phyloP scores from a whole-genome alignment of 2,113 vertebrate species.

The Coregonus clupeaformis region DNA sequence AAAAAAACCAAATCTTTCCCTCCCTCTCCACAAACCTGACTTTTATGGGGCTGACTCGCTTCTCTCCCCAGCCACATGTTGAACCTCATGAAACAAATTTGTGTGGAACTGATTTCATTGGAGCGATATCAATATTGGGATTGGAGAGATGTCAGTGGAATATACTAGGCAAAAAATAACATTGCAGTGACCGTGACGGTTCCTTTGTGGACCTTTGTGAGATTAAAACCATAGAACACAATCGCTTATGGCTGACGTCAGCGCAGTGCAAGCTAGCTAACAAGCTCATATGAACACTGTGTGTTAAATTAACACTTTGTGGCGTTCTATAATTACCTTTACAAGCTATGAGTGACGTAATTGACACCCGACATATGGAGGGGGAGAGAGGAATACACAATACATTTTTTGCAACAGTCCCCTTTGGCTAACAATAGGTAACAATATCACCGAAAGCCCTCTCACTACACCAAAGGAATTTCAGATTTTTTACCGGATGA shows the following conservation, averaged over 20 bases:
- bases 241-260: conserved; percentile 50
- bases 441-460: conserved; percentile 41
- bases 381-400: conserved; percentile 48
- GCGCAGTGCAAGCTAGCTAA: background rate
- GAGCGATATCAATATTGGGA: conserved; percentile 46
- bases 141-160: conserved; percentile 39
- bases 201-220: conserved; percentile 49
- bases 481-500: conserved; percentile 51
- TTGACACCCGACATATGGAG: conserved; percentile 56
- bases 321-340: conserved; percentile 58
- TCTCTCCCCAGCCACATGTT: conserved; percentile 47
- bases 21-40: conserved; percentile 22
- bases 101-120: conserved; percentile 55
- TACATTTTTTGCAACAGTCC: conserved; percentile 29
- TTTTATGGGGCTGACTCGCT: conserved; percentile 50
- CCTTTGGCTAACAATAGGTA: conserved; percentile 51
- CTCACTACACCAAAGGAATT: conserved; percentile 41
- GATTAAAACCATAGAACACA: conserved; percentile 42
- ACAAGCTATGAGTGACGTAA: conserved; percentile 61
- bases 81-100: conserved; percentile 50
- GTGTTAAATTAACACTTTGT: conserved; percentile 39
- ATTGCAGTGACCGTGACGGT: conserved; percentile 37
- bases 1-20: conserved; percentile 40
- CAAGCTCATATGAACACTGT: conserved; percentile 30
- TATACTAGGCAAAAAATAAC: conserved; percentile 39